Evolutionary conservation across 2,888 invertebrate species (phyloP), one percentile per base, ranked within the genome.

Genomic region (Hyalella azteca): DNA sequence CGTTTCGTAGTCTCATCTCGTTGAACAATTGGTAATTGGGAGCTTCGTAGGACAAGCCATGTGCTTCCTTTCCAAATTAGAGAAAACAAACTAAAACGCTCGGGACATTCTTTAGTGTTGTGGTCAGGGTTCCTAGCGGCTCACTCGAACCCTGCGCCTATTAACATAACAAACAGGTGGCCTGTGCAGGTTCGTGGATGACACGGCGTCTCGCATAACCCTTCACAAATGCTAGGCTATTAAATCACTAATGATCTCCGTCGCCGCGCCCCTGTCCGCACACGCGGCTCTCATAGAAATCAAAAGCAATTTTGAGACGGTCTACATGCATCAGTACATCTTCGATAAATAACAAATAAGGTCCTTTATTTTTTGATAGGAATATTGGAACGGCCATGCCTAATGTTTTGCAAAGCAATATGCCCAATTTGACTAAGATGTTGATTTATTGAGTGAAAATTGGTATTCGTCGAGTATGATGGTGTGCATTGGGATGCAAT

Each of bases 151-250:
- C 36, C 29, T 66, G 66, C 66, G 19, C 36, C 66, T 19, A 66
- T 66, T 66, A 66, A 66, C 66, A 66, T 66, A 66, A 66, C 66
- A 66, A 66, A 66, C 36, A 66, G 66, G 66, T 39, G 66, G 66
- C 29, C 66, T 32, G 36, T 36, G 66, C 32, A 66, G n/a, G 39
- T 36, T 66, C 29, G 36, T 36, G 11, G 11, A 66, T 39, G 66
- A 32, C 59, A 15, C 59, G 4, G 4, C 15, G 26, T 15, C 59
- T 29, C 29, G n/a, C 36, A 1, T 36, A 36, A 66, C 66, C 36
- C 66, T 32, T 66, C 66, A 36, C 66, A 66, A 66, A 66, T 39
- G 29, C 66, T 66, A 66, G 36, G 66, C 66, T 66, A 66, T 66
- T 66, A 66, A 66, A 29, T 66, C 66, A 66, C 66, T 66, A 36